phyloP scores from a whole-genome alignment of 2,113 vertebrate genomes.

The Passer domesticus region DNA sequence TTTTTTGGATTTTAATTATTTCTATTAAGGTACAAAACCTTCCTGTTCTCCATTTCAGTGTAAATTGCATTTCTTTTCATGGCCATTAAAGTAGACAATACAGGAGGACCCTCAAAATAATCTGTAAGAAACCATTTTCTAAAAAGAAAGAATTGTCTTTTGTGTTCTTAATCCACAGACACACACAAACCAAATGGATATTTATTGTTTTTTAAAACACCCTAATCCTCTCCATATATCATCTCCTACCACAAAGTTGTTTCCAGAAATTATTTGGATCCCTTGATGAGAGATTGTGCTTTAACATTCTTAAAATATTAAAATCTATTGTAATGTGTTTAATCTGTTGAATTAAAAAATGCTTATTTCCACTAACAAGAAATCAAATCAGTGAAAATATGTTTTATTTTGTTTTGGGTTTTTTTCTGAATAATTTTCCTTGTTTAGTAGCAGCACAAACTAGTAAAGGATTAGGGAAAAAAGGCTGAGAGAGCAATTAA shows the following conservation, averaged over 20 bases:
- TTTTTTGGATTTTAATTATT: neutral
- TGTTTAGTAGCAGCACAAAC: neutral
- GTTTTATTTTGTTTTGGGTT: neutral
- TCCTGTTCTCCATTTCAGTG: neutral
- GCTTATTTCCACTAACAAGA: neutral
- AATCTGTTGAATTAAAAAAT: neutral
- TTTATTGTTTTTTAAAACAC: neutral
- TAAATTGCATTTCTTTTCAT: neutral
- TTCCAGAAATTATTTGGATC: neutral
- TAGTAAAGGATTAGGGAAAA: neutral
- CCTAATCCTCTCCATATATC: neutral
- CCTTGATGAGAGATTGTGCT: neutral
- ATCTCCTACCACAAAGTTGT: neutral
- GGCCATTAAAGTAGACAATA: neutral
- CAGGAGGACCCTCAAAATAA: neutral
- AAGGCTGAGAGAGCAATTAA: neutral
- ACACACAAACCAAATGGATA: neutral
- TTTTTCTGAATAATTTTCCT: neutral
- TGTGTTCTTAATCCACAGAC: neutral
- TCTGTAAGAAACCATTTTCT: neutral
- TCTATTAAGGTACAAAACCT: neutral
- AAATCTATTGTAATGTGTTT: neutral
- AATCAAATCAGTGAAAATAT: neutral
- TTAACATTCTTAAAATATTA: neutral
- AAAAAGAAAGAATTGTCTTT: neutral